phyloP scores from a whole-genome alignment of 2,113 vertebrate genomes.

The Condylura cristata region DNA sequence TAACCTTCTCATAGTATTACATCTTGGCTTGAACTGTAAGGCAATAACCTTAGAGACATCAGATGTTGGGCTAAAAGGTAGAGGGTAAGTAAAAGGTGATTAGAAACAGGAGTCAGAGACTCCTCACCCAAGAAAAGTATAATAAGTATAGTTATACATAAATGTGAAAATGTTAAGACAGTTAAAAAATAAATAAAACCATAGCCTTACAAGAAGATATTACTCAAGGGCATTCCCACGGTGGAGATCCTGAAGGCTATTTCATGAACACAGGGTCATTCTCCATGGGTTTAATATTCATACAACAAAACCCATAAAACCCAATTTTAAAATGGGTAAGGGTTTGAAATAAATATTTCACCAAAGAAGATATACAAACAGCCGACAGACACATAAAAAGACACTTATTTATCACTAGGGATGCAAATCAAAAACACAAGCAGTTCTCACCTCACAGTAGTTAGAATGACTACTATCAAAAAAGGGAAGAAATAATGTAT shows the following conservation, averaged over 20 bases:
- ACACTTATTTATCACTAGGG: too few relatives aligned
- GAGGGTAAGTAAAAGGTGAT: not conserved
- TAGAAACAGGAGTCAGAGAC: not conserved
- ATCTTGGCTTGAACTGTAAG: not conserved
- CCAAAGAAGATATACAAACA: too few relatives aligned
- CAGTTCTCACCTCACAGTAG: too few relatives aligned
- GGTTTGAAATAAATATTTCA: too few relatives aligned
- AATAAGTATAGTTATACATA: not conserved
- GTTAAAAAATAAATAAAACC: slow-evolving; percentile 13
- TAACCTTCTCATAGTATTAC: slow-evolving; percentile 8
- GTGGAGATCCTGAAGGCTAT: not conserved
- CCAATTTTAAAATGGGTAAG: too few relatives aligned
- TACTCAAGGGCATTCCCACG: not conserved
- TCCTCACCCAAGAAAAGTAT: not conserved
- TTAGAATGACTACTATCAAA: too few relatives aligned
- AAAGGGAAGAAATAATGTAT: too few relatives aligned
- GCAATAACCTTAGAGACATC: not conserved
- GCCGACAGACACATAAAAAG: too few relatives aligned
- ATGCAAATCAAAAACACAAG: too few relatives aligned
- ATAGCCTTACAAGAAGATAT: not conserved
- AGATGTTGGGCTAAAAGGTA: not conserved
- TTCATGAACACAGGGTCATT: not conserved
- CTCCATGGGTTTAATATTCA: too few relatives aligned
- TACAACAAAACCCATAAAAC: too few relatives aligned
- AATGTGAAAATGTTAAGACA: not conserved